Percentiles rank a stretch among this genome's conserved stretches.
Evolutionary conservation across 2,888 invertebrate species (phyloP).

Genomic region (Geophilus truncorum): DNA sequence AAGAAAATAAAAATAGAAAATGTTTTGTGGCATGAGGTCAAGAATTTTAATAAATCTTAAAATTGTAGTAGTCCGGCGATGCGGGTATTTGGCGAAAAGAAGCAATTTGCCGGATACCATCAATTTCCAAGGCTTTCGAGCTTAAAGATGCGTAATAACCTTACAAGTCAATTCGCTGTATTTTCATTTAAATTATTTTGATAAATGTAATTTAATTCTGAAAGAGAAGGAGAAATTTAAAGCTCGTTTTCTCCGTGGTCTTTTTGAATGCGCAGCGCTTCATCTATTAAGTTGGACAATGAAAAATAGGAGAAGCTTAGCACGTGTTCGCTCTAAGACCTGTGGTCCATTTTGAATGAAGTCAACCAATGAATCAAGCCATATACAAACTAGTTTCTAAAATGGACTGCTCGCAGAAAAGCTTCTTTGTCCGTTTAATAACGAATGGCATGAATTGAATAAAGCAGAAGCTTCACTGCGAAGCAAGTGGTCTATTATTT

Average conservation of each 20-base stretch:
- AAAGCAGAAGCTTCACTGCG: not conserved
- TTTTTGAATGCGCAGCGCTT: not conserved
- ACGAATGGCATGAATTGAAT: not conserved
- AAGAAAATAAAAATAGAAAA: too few relatives aligned
- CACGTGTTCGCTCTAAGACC: not conserved
- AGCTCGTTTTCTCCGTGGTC: too few relatives aligned
- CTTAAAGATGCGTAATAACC: too few relatives aligned
- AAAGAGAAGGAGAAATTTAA: not conserved
- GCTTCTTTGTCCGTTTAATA: not conserved
- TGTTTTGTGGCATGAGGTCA: not conserved
- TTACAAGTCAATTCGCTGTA: too few relatives aligned
- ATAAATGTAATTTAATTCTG: too few relatives aligned
- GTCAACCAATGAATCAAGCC: not conserved
- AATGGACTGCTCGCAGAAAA: not conserved
- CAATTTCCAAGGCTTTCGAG: too few relatives aligned
- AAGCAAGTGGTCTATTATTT: not conserved
- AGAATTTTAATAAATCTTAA: not conserved
- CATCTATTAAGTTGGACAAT: not conserved
- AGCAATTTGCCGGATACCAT: too few relatives aligned
- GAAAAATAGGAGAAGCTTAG: not conserved
- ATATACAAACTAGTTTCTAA: not conserved
- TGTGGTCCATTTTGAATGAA: constrained; percentile 18
- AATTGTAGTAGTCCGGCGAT: too few relatives aligned
- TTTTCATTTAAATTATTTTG: too few relatives aligned
- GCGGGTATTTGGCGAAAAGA: too few relatives aligned